Evolutionary conservation across 1,140 invertebrate species (phyloP).

Genomic region (Lasioglossum baleicum): DNA sequence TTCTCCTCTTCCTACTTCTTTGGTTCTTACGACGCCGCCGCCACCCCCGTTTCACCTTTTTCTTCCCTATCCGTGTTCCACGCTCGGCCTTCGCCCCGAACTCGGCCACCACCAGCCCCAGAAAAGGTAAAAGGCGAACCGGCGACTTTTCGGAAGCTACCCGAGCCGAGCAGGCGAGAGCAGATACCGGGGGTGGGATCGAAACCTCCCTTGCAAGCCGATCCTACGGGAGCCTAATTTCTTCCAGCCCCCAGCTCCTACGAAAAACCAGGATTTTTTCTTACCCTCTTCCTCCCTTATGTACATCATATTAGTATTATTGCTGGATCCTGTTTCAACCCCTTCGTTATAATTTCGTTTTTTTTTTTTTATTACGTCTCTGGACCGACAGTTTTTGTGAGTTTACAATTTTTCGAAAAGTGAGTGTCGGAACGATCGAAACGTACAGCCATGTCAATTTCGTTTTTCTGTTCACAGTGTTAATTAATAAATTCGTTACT

Average conservation of each 20-base stretch:
- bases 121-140: constrained; percentile 10
- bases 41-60: neutral
- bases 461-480: too few species aligned
- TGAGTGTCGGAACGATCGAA: too few species aligned
- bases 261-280: too few species aligned
- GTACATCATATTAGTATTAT: too few species aligned
- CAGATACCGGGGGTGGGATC: constrained; percentile 29
- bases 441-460: too few species aligned
- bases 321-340: too few species aligned
- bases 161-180: constrained; percentile 9
- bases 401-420: too few species aligned
- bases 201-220: constrained; percentile 40
- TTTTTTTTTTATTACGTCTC: too few species aligned
- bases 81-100: constrained; percentile 6
- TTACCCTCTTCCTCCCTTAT: too few species aligned
- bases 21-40: neutral
- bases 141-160: constrained; percentile 44
- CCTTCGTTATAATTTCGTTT: too few species aligned
- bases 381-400: too few species aligned
- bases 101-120: neutral
- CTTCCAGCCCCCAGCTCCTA: neutral
- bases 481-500: too few species aligned
- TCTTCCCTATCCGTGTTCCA: neutral
- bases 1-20: neutral
- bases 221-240: constrained; percentile 43